Evolutionary conservation across 2,888 invertebrate genomes (phyloP).

Genomic region (Lepeophtheirus nordmannii): DNA sequence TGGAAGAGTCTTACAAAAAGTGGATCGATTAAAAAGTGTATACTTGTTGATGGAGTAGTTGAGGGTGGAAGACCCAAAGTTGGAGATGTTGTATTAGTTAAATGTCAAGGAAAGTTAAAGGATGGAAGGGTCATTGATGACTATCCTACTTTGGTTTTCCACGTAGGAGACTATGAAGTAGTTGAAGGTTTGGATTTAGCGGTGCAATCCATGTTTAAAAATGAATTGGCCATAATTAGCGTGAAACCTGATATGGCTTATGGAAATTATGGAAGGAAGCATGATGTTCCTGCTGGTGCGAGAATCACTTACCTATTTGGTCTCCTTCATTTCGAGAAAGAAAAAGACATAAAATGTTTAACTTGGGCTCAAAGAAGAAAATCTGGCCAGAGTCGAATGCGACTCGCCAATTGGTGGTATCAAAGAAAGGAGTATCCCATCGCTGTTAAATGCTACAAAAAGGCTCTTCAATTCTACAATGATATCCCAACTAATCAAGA

Average conservation of each 20-base stretch:
- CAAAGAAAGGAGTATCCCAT: constrained; percentile 22
- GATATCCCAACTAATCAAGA: constrained; percentile 19
- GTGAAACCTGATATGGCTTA: constrained; percentile 20
- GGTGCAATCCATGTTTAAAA: constrained; percentile 21
- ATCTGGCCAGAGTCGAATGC: constrained; percentile 16
- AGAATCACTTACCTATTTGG: constrained; percentile 23
- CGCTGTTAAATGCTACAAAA: constrained; percentile 23
- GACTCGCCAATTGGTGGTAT: constrained; percentile 24
- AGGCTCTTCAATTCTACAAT: constrained; percentile 21
- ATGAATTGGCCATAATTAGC: constrained; percentile 14
- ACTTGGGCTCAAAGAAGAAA: constrained; percentile 24
- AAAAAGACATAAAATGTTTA: constrained; percentile 11
- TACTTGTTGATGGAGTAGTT: constrained; percentile 13
- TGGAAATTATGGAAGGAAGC: not conserved
- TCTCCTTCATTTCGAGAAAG: constrained; percentile 21
- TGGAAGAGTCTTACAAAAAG: constrained; percentile 21
- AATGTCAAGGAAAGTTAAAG: constrained; percentile 23
- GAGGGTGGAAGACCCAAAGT: constrained; percentile 12
- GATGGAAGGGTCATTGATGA: constrained; percentile 22
- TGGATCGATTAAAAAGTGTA: constrained; percentile 20
- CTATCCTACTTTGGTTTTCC: constrained; percentile 17
- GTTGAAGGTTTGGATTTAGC: constrained; percentile 12
- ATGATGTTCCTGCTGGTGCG: not conserved
- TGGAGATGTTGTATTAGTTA: constrained; percentile 20
- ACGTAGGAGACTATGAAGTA: constrained; percentile 18